phyloP scores from a whole-genome alignment of 2,797 vertebrate genomes.

The Betta splendens region DNA sequence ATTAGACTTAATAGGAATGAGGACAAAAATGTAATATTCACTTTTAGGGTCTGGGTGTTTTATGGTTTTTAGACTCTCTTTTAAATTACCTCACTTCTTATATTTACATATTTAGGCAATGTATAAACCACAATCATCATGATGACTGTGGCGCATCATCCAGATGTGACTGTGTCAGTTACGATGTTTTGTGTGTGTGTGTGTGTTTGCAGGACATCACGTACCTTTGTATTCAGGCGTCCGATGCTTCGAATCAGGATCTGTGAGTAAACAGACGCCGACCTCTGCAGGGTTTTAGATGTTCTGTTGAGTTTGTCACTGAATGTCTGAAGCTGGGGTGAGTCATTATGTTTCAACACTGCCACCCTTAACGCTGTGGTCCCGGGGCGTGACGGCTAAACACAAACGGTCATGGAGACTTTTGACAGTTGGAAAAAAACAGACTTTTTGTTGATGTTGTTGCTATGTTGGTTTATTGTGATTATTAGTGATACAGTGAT shows the following conservation, averaged over 20 bases:
- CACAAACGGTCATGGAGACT: slow-evolving; percentile 9
- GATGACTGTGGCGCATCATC: neutral
- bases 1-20: neutral
- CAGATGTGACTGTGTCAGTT: neutral
- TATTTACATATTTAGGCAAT: no score
- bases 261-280: slow-evolving; percentile 81
- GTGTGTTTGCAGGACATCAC: slow-evolving; percentile 87
- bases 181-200: slow-evolving; percentile 32
- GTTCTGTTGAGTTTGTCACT: neutral
- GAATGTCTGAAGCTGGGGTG: slow-evolving; percentile 23
- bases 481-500: no score
- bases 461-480: no score
- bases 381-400: slow-evolving; percentile 32
- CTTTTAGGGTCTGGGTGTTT: neutral
- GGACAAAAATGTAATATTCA: neutral
- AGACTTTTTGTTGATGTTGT: no score
- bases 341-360: slow-evolving; percentile 57
- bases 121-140: no score
- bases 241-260: slow-evolving; percentile 88
- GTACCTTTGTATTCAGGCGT: slow-evolving; percentile 89
- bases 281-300: neutral
- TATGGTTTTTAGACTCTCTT: no score
- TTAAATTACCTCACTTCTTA: no score
- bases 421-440: neutral
- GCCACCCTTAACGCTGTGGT: slow-evolving; percentile 14